Evolutionary conservation across 2,888 invertebrate species (phyloP).

Genomic region (Caenorhabditis becei): DNA sequence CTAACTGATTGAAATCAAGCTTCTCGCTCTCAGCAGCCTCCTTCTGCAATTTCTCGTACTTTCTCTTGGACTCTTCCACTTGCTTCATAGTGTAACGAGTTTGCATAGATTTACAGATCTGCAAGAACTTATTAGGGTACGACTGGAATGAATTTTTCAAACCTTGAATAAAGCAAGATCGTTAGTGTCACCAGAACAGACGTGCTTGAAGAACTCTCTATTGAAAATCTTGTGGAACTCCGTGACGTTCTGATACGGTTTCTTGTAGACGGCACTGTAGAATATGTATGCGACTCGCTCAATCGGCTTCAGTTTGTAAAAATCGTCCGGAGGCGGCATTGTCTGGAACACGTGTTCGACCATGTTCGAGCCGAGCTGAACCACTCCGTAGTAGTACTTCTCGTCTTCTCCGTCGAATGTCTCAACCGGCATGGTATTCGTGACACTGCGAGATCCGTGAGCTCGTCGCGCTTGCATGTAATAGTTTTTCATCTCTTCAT

Average conservation of each 20-base stretch:
- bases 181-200: slow-evolving; percentile 56
- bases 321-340: slow-evolving; percentile 60
- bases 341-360: slow-evolving; percentile 50
- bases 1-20: slow-evolving; percentile 54
- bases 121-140: slow-evolving; percentile 10
- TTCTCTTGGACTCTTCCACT: slow-evolving; percentile 45
- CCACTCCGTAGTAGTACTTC: slow-evolving; percentile 63
- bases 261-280: slow-evolving; percentile 64
- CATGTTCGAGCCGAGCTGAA: slow-evolving; percentile 46
- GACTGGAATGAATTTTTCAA: too few relatives aligned
- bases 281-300: slow-evolving; percentile 65
- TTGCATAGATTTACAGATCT: slow-evolving; percentile 63
- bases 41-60: slow-evolving; percentile 54
- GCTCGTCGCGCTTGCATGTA: slow-evolving; percentile 47
- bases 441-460: slow-evolving; percentile 57
- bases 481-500: slow-evolving; percentile 45
- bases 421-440: slow-evolving; percentile 11
- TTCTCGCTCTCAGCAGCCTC: slow-evolving; percentile 50
- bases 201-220: slow-evolving; percentile 64
- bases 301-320: slow-evolving; percentile 49
- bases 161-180: slow-evolving; percentile 65
- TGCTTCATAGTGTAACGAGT: slow-evolving; percentile 54
- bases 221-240: slow-evolving; percentile 67
- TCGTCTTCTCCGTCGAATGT: slow-evolving; percentile 51
- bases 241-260: slow-evolving; percentile 53